A percentile compares a stretch with the other conserved stretches of the same genome.
phyloP scores from a whole-genome alignment of 92 coral and sea anemone species.

The Galaxea fascicularis region DNA sequence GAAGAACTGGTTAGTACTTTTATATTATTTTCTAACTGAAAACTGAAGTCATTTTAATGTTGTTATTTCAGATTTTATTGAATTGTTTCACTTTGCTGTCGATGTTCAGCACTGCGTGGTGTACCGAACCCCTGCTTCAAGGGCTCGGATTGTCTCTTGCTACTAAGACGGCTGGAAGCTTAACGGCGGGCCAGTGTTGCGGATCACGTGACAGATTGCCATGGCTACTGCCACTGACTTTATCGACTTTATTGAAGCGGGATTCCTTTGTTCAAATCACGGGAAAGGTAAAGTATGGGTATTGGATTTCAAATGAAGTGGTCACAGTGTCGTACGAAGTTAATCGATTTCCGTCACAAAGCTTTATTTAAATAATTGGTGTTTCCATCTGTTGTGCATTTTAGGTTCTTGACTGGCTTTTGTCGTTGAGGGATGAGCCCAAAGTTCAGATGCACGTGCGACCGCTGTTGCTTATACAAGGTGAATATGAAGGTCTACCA shows the following conservation, averaged over 20 bases:
- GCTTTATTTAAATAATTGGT: too few relatives aligned
- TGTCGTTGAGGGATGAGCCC: slow-evolving; percentile 43
- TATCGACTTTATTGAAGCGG: slow-evolving; percentile 40
- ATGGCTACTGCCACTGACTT: slow-evolving; percentile 61
- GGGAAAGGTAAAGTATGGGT: slow-evolving; percentile 52
- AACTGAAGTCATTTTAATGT: not conserved
- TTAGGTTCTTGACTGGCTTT: slow-evolving; percentile 72
- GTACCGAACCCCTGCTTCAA: slow-evolving; percentile 35
- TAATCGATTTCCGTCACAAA: not conserved
- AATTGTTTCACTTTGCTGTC: slow-evolving; percentile 64
- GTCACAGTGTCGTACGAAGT: not conserved
- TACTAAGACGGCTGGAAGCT: not conserved
- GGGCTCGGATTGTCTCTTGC: not conserved
- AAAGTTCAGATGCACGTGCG: slow-evolving; percentile 1
- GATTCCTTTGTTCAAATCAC: slow-evolving; percentile 59
- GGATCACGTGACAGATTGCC: slow-evolving; percentile 17
- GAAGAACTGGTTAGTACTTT: too few relatives aligned
- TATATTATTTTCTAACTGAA: too few relatives aligned
- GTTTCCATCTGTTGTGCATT: not conserved
- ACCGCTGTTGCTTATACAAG: slow-evolving; percentile 47
- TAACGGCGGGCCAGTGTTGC: not conserved
- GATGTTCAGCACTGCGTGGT: slow-evolving; percentile 36
- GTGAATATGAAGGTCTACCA: slow-evolving; percentile 18
- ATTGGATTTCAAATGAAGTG: too few relatives aligned
- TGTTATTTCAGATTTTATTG: slow-evolving; percentile 38